Conservation (phyloP, 2,113 vertebrate genomes). For the Laticauda laticaudata region DNA sequence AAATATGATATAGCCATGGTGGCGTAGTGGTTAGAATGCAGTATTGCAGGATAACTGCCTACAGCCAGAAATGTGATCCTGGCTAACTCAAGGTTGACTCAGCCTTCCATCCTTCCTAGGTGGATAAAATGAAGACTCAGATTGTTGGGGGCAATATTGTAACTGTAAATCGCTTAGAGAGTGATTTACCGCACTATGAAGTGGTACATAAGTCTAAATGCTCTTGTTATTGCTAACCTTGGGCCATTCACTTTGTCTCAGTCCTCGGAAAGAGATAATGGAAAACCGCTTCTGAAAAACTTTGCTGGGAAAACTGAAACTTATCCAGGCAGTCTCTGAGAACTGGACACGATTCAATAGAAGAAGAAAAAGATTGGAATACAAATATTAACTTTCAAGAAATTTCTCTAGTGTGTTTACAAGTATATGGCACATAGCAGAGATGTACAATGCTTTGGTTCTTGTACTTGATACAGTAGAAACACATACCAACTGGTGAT, state of each 20-base stretch:
- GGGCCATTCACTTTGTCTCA: neutral
- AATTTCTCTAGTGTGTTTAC: neutral
- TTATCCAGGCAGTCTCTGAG: neutral
- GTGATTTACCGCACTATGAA: neutral
- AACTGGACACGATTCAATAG: neutral
- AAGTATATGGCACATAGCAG: neutral
- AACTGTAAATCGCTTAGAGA: neutral
- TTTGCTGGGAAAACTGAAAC: neutral
- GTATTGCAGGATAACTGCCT: neutral
- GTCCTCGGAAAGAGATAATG: neutral
- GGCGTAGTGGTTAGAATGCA: neutral
- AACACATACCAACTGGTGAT: neutral
- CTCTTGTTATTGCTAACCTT: neutral
- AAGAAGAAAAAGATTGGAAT: conserved; percentile 48
- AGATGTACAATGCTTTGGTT: neutral
- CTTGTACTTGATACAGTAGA: neutral
- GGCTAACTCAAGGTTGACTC: neutral
- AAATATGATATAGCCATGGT: neutral
- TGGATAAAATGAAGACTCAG: neutral
- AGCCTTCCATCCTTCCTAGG: neutral
- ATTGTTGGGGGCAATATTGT: neutral
- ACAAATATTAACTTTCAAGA: conserved; percentile 13
- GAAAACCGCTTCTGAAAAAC: neutral
- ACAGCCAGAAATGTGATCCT: neutral
- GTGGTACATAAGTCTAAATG: neutral